phyloP scores from a whole-genome alignment of 2,113 vertebrate species.

The Anoura caudifer region DNA sequence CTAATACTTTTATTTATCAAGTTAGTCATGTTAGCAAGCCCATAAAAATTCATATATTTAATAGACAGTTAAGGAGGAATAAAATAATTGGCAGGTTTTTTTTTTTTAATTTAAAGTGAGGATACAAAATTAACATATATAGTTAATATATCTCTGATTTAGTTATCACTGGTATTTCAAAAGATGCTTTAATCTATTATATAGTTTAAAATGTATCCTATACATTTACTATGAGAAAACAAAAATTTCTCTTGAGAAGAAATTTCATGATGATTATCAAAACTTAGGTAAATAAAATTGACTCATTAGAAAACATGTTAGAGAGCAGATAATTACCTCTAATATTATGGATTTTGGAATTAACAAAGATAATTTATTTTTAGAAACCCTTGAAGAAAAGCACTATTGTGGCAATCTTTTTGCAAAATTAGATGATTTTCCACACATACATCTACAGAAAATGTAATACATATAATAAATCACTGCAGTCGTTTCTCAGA shows the following conservation, averaged over 20 bases:
- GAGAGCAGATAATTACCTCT: neutral
- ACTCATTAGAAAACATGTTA: neutral
- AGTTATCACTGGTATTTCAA: neutral
- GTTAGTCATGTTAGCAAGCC: neutral
- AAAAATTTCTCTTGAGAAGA: neutral
- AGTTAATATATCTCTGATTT: neutral
- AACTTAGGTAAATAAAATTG: neutral
- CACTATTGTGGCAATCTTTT: neutral
- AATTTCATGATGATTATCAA: neutral
- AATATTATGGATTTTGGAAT: neutral
- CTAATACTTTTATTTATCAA: neutral
- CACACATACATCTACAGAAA: neutral
- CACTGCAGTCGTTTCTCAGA: neutral
- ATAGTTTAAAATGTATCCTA: neutral
- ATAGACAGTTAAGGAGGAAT: neutral
- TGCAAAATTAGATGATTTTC: neutral
- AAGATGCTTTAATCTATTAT: neutral
- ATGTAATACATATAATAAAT: neutral
- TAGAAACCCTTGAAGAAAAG: neutral
- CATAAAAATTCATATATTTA: neutral
- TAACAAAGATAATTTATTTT: neutral
- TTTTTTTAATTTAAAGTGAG: neutral
- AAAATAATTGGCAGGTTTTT: neutral
- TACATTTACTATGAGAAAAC: neutral
- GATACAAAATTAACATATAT: neutral